These are phyloP conservation scores for Drosophila limbata DNA, from an alignment of 2,888 invertebrate genomes.

Conservation along the genomic window DNA sequence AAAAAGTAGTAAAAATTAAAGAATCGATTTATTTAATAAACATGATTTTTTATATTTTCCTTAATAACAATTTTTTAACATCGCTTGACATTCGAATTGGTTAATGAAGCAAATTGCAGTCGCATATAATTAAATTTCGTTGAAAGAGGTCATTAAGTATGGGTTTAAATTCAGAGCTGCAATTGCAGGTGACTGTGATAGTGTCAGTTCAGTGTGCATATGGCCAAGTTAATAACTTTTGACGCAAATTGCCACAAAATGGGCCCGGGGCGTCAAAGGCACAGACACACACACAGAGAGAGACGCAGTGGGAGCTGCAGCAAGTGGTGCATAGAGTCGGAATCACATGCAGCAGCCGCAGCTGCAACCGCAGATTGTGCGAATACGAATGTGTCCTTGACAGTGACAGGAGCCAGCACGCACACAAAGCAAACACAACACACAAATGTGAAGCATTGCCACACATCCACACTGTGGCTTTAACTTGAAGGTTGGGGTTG, in stretches of 20 bases:
- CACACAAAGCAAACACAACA: conserved; percentile 10
- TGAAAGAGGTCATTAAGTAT: conserved; percentile 1
- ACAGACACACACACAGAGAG: background rate
- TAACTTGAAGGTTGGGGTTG: background rate
- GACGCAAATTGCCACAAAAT: conserved; percentile 59
- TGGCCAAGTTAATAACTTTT: conserved; percentile 66
- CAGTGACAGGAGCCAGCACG: conserved; percentile 58
- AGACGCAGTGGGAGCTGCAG: background rate
- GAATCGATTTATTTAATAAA: no score
- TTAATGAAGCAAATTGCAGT: conserved; percentile 9
- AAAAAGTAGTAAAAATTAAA: background rate
- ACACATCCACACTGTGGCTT: conserved; percentile 13
- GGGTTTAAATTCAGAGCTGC: background rate
- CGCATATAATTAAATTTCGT: conserved; percentile 25
- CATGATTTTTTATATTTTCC: no score
- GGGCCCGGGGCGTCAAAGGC: conserved; percentile 18
- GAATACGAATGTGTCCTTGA: conserved; percentile 59
- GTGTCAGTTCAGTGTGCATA: conserved; percentile 14
- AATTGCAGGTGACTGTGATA: background rate
- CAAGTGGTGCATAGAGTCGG: background rate
- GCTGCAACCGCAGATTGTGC: conserved; percentile 54
- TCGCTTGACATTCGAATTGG: background rate
- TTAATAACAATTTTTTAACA: no score
- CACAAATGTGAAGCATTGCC: conserved; percentile 4
- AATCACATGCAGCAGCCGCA: conserved; percentile 62